Evolutionary conservation across 2,113 vertebrate species (phyloP).

Genomic region (Coregonus clupeaformis): DNA sequence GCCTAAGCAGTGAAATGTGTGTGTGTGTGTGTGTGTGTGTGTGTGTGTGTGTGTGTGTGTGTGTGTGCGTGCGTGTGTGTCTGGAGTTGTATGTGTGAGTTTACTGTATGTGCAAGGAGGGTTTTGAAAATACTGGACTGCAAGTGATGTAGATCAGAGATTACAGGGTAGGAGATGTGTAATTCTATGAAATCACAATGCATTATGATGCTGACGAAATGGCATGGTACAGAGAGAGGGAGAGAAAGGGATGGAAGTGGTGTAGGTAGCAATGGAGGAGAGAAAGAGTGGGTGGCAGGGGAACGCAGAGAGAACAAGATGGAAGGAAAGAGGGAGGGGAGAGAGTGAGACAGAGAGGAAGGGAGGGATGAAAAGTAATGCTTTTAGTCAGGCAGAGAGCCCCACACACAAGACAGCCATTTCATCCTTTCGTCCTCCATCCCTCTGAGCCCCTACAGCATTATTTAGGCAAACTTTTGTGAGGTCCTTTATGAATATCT

Average conservation of each 20-base stretch:
- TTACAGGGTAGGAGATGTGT: not conserved
- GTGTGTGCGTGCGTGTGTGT: no score
- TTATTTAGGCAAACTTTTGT: not conserved
- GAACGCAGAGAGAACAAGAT: not conserved
- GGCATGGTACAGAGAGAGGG: not conserved
- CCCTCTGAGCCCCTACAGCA: not conserved
- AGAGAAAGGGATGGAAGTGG: not conserved
- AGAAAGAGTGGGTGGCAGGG: constrained; percentile 9
- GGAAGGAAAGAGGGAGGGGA: constrained; percentile 14
- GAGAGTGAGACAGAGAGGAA: not conserved
- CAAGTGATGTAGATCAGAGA: not conserved
- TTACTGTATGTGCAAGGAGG: no score
- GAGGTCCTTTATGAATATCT: not conserved
- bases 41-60: no score
- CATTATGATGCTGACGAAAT: not conserved
- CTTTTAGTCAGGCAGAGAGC: not conserved
- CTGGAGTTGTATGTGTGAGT: no score
- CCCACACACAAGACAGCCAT: constrained; percentile 1
- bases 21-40: not conserved
- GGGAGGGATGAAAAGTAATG: constrained; percentile 10
- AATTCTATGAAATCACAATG: not conserved
- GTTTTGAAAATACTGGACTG: not conserved
- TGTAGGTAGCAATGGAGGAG: not conserved
- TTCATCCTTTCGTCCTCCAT: constrained; percentile 13
- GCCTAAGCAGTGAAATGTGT: not conserved